phyloP scores from a whole-genome alignment of 1,140 invertebrate genomes.

The Gonioctena quinquepunctata region DNA sequence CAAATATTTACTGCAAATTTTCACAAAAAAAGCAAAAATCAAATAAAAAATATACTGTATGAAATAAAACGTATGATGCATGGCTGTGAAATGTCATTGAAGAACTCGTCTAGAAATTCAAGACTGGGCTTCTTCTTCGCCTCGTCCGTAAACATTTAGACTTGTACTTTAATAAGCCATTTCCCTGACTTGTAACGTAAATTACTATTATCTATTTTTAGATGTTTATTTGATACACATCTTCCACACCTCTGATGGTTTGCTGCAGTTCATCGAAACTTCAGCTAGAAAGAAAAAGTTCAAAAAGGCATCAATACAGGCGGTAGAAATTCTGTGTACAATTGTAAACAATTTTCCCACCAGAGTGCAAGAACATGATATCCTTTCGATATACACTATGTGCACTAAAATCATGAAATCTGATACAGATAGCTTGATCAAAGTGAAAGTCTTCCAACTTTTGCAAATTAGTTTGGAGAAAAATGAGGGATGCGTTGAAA shows the following conservation, averaged over 20 bases:
- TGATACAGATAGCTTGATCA: conserved; percentile 25
- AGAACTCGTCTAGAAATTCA: too few species aligned
- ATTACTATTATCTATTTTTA: conserved; percentile 28
- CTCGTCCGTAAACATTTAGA: too few species aligned
- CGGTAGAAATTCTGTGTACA: conserved; percentile 39
- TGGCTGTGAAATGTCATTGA: too few species aligned
- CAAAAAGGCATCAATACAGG: conserved; percentile 25
- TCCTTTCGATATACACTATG: conserved; percentile 23
- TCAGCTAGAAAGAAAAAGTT: conserved; percentile 30
- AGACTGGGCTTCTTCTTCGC: too few species aligned
- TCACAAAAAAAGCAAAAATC: background rate
- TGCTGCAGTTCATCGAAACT: conserved; percentile 34
- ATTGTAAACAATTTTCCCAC: conserved; percentile 41
- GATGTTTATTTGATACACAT: conserved; percentile 39
- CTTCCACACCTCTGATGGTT: conserved; percentile 34
- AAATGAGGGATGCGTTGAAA: conserved; percentile 22
- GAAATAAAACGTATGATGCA: background rate
- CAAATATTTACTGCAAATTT: background rate
- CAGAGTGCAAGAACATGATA: conserved; percentile 30
- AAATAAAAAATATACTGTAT: background rate
- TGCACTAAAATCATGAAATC: conserved; percentile 23
- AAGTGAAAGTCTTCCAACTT: conserved; percentile 37
- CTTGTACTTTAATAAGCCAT: too few species aligned
- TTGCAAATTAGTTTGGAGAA: conserved; percentile 34
- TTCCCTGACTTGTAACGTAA: too few species aligned